Base-by-base conservation (phyloP, 2,888 invertebrate genomes). In the Drosophila paracracens region DNA sequence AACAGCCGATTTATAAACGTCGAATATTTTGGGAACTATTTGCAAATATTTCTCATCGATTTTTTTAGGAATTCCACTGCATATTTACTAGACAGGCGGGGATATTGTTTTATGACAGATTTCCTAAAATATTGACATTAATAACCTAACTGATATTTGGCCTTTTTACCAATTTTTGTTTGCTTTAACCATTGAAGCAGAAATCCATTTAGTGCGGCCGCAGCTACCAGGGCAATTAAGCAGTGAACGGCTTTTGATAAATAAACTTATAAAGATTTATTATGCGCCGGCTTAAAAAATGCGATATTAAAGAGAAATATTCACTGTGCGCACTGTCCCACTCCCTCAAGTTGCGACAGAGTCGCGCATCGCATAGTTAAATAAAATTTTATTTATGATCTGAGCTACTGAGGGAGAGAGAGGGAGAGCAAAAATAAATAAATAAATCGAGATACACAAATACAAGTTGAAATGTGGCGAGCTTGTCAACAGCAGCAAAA, bases 251-350 rank as follows among this genome's bases (percentile, higher is more conserved):
- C 72, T 72, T 72, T 57, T 78, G 78, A 76, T 74, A 71, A 82
- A 81, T 81, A 82, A 83, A 79, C 76, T 70, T 72, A 70, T 76
- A 56, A 54, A 74, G 75, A 82, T 82, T 78, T 82, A 82, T 82
- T 75, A 63, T 65, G 70, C 40, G 53, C 52, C 67, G 61, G 50
- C 65, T 71, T 52, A 57, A 63, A 65, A 68, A 76, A 68, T 71
- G 70, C 66, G 60, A 65, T 76, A 70, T 82, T 82, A 63, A 79
- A 81, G 67, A 52, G 59, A 10, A 57, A 66, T 35, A 61, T 66
- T 66, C 43, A 40, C 50, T 29, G 50, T 31, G 52, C 33, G 56
- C 51, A 29, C 25, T 8, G 10, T 57, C 43, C 51, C 35, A 40
- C 21, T 27, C 40, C 18, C 60, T 25, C 11, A 21, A n/a, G 71